Percentiles rank a stretch among this genome's conserved stretches.
phyloP scores from a whole-genome alignment of 2,797 vertebrate genomes.

The Thripadectes ignobilis region DNA sequence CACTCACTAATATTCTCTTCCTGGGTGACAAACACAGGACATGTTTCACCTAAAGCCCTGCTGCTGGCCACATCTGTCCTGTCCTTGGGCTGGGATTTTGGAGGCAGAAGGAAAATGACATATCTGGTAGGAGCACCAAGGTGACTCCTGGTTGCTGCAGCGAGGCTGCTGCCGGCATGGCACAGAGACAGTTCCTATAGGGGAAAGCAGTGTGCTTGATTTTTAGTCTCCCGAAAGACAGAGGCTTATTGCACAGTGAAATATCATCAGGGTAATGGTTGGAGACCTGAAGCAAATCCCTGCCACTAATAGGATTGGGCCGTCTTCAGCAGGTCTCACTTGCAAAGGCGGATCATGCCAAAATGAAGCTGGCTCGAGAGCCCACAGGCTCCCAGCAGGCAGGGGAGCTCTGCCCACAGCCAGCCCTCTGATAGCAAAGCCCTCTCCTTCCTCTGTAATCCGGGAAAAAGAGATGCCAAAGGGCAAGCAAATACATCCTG shows the following conservation, averaged over 20 bases:
- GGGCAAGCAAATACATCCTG: background rate
- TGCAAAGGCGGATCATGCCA: background rate
- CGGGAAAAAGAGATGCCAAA: background rate
- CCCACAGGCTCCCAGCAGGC: background rate
- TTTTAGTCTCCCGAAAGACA: constrained; percentile 12
- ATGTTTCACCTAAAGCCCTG: background rate
- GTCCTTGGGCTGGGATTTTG: background rate
- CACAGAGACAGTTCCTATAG: background rate
- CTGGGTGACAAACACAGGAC: background rate
- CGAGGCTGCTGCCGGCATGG: fast-evolving
- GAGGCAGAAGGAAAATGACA: background rate
- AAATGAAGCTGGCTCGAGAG: background rate
- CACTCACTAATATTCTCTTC: background rate
- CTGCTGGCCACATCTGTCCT: background rate
- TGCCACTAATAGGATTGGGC: constrained; percentile 45
- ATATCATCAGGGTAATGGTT: constrained; percentile 2
- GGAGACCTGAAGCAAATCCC: constrained; percentile 36
- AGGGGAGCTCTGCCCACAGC: background rate
- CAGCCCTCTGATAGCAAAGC: background rate
- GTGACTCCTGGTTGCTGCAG: background rate
- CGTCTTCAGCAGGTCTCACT: constrained; percentile 5
- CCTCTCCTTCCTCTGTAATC: constrained; percentile 7
- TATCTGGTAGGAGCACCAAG: background rate
- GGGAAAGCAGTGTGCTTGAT: background rate
- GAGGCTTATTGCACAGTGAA: background rate